Percentiles rank a stretch among this genome's conserved stretches.
Conservation (phyloP, 2,797 vertebrate genomes). For the Aerospiza tachiro region DNA sequence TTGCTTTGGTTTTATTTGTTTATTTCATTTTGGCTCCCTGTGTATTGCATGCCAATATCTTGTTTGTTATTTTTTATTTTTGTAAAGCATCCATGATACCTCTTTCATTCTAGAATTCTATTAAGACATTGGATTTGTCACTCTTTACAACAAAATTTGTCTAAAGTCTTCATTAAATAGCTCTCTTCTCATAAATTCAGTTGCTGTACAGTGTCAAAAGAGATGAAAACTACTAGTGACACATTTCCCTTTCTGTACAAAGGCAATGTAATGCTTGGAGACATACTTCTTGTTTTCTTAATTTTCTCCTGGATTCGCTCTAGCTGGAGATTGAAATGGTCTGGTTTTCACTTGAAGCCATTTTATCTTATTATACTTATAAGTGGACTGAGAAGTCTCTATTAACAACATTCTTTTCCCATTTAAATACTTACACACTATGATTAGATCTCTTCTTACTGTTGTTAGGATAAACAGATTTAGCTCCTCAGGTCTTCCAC, state of each 20-base stretch:
- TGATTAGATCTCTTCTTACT: neutral
- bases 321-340: neutral
- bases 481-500: neutral
- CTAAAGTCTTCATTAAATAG: neutral
- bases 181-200: neutral
- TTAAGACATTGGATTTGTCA: neutral
- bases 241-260: neutral
- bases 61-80: neutral
- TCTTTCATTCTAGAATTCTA: neutral
- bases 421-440: neutral
- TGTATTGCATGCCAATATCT: neutral
- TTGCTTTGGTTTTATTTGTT: neutral
- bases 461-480: neutral
- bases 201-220: neutral
- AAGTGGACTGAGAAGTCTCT: neutral
- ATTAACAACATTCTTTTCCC: neutral
- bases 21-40: neutral
- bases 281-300: neutral
- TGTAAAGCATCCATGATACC: rapidly evolving
- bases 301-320: neutral
- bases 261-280: neutral
- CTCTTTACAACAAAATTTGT: neutral
- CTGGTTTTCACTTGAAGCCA: neutral
- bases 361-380: neutral
- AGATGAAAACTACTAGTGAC: neutral